Conservation (phyloP, 1,140 invertebrate genomes). For the Atta colombica region DNA sequence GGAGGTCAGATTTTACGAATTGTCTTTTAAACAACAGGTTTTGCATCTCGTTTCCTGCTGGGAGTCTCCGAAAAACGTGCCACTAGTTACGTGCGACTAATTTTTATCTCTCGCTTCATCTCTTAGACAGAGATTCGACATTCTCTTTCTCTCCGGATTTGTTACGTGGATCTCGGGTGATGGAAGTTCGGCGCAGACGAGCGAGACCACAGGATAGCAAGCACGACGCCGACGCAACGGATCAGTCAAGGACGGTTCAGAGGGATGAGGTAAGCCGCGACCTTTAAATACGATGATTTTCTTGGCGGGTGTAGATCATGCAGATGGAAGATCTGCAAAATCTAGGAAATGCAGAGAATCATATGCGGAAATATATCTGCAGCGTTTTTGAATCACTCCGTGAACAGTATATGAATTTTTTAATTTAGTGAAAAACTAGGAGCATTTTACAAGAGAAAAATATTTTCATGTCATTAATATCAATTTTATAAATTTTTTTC, state of each 20-base stretch:
- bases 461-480: neutral
- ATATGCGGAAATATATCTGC: neutral
- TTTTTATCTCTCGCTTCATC: too few relatives aligned
- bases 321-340: too few relatives aligned
- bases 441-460: neutral
- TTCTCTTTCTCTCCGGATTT: too few relatives aligned
- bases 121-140: neutral
- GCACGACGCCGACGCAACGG: conserved; percentile 41
- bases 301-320: too few relatives aligned
- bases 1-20: neutral
- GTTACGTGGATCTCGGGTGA: neutral
- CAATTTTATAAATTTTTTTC: neutral
- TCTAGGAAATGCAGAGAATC: neutral
- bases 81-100: too few relatives aligned
- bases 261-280: conserved; percentile 43
- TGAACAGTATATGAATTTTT: neutral
- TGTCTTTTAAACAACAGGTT: neutral
- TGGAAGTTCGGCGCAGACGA: conserved; percentile 82
- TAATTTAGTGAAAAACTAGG: too few relatives aligned
- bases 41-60: neutral
- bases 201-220: conserved; percentile 68
- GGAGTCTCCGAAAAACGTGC: neutral
- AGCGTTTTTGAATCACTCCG: neutral
- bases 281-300: neutral
- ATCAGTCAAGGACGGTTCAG: conserved; percentile 52